phyloP scores from a whole-genome alignment of 2,797 vertebrate species.

The Enteromius trimaculatus region DNA sequence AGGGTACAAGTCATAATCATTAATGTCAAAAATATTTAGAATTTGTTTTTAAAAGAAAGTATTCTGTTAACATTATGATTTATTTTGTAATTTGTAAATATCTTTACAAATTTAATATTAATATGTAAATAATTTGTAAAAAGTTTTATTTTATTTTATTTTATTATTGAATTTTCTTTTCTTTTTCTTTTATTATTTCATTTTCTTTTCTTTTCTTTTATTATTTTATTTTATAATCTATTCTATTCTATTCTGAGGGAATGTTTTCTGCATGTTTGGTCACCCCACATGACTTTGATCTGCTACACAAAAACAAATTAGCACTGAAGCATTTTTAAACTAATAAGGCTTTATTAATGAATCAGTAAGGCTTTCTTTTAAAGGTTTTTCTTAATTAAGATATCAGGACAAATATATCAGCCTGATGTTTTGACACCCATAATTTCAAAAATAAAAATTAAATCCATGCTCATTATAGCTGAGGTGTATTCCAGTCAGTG shows the following conservation, averaged over 20 bases:
- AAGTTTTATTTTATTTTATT: too few species aligned
- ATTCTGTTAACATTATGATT: background rate
- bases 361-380: background rate
- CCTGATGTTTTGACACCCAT: background rate
- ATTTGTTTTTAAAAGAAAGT: background rate
- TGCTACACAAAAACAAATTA: background rate
- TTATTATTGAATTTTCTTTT: too few species aligned
- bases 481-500: background rate
- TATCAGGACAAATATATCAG: background rate
- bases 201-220: too few species aligned
- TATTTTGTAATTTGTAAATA: background rate
- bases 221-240: background rate
- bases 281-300: background rate
- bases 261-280: background rate
- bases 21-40: background rate
- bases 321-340: background rate
- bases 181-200: too few species aligned
- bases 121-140: too few species aligned
- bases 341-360: background rate
- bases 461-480: background rate
- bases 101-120: too few species aligned
- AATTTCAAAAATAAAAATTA: background rate
- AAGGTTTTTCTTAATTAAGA: background rate
- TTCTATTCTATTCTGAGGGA: too few species aligned
- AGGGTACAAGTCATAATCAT: background rate